These are phyloP conservation scores for Prunella strophiata DNA, from an alignment of 2,797 vertebrate species.

Conservation along the genomic window DNA sequence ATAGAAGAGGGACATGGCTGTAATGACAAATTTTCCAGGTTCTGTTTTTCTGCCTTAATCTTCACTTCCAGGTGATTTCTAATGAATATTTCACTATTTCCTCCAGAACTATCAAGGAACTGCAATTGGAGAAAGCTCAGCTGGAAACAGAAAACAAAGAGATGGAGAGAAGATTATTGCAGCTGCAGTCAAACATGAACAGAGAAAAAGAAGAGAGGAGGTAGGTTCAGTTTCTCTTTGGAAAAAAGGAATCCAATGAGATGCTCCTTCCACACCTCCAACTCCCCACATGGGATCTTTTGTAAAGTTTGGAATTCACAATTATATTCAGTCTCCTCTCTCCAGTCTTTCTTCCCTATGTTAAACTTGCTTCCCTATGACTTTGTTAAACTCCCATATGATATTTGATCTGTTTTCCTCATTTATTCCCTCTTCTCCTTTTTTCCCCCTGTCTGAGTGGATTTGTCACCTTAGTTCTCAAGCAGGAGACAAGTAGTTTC, in stretches of 20 bases:
- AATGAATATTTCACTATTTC: background rate
- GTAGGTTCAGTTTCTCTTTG: constrained; percentile 75
- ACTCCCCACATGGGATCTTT: background rate
- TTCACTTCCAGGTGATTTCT: background rate
- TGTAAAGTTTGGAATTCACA: background rate
- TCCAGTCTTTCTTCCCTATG: background rate
- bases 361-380: background rate
- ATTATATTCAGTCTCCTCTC: background rate
- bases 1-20: background rate
- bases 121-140: constrained; percentile 81
- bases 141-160: constrained; percentile 84
- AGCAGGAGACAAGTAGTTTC: background rate
- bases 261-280: background rate
- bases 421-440: background rate
- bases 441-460: background rate
- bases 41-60: background rate
- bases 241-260: background rate
- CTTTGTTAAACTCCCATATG: background rate
- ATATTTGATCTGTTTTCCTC: background rate
- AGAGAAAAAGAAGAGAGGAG: constrained; percentile 86
- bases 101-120: constrained; percentile 81
- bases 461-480: background rate
- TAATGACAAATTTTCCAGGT: background rate
- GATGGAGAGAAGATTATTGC: constrained; percentile 85
- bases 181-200: constrained; percentile 83